Base-by-base conservation (phyloP, 2,888 invertebrate species). In the Drosophila borealis region DNA sequence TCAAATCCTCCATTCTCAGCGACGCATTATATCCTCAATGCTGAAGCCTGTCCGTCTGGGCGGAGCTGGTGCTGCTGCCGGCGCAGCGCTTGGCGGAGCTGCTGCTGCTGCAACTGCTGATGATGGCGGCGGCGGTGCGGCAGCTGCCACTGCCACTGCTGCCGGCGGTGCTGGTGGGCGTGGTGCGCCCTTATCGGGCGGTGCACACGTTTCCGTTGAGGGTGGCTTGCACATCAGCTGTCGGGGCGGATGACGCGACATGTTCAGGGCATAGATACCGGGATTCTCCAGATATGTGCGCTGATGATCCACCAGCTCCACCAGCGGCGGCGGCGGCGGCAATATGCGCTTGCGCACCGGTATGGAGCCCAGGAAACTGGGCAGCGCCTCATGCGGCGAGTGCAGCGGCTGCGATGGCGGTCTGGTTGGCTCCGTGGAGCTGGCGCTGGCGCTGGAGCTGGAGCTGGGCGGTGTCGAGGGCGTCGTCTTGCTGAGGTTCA, bases 11-110 rank as follows among this genome's bases (percentile, higher is more conserved):
- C 14, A n/a, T 19, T 5, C 11, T 94, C 94, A 96, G 92, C 97
- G 96, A 89, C 97, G 94, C 97, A 97, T 97, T 80, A 97, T 97
- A 83, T 97, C 97, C 90, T 97, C 97, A 93, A 97, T 97, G 90
- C 97, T 97, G 92, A 97, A 97, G 17, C 97, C 97, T 90, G 96
- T 96, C 88, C 96, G 96, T 79, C 96, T 94, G 10, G 95, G 86
- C 14, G 94, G 93, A 90, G 70, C 61, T 91, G 90, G 92, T 87
- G n/a, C 93, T 91, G 44, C 44, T 19, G 89, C 85, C 13, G 60
- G 48, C 2, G 69, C 53, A 29, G 29, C 29, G 8, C 6, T 29
- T 29, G 74, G 36, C 14, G 65, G 55, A 29, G 29, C 8, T 29
- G 72, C 34, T n/a, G 65, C 53, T 33, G 69, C 41, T 8, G 65